Evolutionary conservation across 2,113 vertebrate genomes (phyloP).

Genomic region (Diphyllodes magnificus): DNA sequence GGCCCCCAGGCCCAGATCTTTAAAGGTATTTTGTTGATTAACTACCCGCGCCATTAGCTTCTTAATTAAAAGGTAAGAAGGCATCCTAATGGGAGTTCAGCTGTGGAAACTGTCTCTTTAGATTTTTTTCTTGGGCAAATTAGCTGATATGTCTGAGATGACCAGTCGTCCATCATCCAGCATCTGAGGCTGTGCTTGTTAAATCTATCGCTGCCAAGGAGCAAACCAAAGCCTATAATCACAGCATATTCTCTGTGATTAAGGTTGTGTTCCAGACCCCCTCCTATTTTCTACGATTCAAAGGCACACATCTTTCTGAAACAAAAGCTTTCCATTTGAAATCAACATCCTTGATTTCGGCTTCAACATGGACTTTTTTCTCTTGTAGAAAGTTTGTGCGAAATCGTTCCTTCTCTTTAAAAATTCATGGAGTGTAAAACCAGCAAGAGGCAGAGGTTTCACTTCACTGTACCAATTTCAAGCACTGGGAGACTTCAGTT

Average conservation of each 20-base stretch:
- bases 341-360: not conserved
- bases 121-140: not conserved
- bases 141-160: not conserved
- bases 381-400: not conserved
- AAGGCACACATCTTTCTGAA: not conserved
- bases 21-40: constrained; percentile 9
- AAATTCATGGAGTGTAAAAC: not conserved
- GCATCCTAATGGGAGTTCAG: not conserved
- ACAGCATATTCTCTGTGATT: not conserved
- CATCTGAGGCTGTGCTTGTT: not conserved
- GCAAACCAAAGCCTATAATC: not conserved
- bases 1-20: not conserved
- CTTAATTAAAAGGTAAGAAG: constrained; percentile 15
- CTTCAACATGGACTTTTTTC: not conserved
- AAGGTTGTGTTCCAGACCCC: not conserved
- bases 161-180: not conserved
- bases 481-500: not conserved
- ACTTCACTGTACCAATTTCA: not conserved
- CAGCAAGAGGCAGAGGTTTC: not conserved
- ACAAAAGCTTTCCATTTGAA: not conserved
- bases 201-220: not conserved
- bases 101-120: not conserved
- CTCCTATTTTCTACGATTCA: not conserved
- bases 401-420: not conserved
- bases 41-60: not conserved